These are phyloP conservation scores for Nannospalax galili DNA, from an alignment of 2,113 vertebrate species.

Conservation along the genomic window DNA sequence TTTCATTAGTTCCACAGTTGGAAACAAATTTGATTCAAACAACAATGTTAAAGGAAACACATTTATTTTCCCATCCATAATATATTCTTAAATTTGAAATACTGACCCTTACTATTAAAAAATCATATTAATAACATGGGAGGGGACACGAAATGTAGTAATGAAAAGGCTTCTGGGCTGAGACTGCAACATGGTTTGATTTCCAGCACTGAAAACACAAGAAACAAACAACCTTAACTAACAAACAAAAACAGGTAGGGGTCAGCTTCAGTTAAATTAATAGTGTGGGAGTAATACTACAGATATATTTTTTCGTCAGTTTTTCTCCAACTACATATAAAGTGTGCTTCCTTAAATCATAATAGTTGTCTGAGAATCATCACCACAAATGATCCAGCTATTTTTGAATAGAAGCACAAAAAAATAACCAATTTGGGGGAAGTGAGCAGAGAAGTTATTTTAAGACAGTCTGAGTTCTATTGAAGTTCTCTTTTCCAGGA, in stretches of 20 bases:
- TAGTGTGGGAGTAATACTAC: background rate
- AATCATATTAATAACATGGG: background rate
- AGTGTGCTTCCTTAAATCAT: conserved; percentile 30
- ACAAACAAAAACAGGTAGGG: background rate
- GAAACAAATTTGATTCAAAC: background rate
- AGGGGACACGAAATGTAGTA: background rate
- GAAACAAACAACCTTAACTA: background rate
- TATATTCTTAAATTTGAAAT: background rate
- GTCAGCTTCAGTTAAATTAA: background rate
- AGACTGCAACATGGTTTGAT: background rate
- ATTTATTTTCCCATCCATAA: conserved; percentile 6
- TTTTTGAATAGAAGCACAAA: conserved; percentile 49
- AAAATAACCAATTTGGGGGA: conserved; percentile 40
- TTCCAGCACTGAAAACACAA: background rate
- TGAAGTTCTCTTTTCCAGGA: background rate
- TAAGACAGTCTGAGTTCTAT: background rate
- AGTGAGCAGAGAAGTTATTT: background rate
- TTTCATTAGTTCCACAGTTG: background rate
- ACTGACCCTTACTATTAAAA: background rate
- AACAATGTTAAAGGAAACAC: background rate
- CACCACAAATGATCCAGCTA: conserved; percentile 42
- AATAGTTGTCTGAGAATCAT: background rate
- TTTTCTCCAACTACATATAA: background rate
- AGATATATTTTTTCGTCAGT: background rate
- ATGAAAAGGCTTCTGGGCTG: background rate